A percentile compares a stretch with the other conserved stretches of the same genome.
These are phyloP conservation scores for Eubasilissa splendida DNA, from an alignment of 2,888 invertebrate species.

Conservation along the genomic window DNA sequence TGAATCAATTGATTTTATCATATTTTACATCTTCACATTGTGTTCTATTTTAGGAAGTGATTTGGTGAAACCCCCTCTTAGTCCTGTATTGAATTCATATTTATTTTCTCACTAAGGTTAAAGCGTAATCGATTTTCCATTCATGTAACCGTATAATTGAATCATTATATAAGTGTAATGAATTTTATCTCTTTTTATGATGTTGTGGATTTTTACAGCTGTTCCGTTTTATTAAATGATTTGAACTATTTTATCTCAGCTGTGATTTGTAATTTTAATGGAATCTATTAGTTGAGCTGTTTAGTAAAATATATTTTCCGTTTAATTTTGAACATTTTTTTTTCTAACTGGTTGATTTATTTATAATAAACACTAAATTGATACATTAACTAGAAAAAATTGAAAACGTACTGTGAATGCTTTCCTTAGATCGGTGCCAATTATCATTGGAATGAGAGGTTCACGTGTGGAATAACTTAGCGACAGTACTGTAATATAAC, in stretches of 20 bases:
- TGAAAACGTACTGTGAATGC: slow-evolving; percentile 12
- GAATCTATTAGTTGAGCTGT: slow-evolving; percentile 34
- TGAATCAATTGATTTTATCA: slow-evolving; percentile 4
- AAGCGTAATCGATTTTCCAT: slow-evolving; percentile 29
- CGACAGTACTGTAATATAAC: slow-evolving; percentile 12
- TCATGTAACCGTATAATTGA: slow-evolving; percentile 12
- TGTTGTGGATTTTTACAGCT: slow-evolving; percentile 26
- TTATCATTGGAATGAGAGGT: background rate
- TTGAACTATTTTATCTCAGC: slow-evolving; percentile 32
- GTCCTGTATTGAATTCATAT: slow-evolving; percentile 23
- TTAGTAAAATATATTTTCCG: slow-evolving; percentile 31
- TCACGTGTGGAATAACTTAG: slow-evolving; percentile 5
- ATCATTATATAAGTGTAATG: slow-evolving; percentile 8
- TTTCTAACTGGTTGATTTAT: slow-evolving; percentile 20
- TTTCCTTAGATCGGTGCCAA: slow-evolving; percentile 20
- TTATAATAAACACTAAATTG: slow-evolving; percentile 12
- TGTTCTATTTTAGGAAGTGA: slow-evolving; percentile 33
- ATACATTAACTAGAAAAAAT: slow-evolving; percentile 5
- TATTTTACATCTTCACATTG: slow-evolving; percentile 8
- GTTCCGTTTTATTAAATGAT: slow-evolving; percentile 19
- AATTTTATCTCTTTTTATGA: slow-evolving; percentile 9
- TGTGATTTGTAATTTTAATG: slow-evolving; percentile 40
- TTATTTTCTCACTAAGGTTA: slow-evolving; percentile 37
- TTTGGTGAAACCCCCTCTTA: slow-evolving; percentile 19
- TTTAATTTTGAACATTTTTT: slow-evolving; percentile 5